These are phyloP conservation scores for Sarcophilus harrisii DNA, from an alignment of 2,797 vertebrate species.

Conservation along the genomic window DNA sequence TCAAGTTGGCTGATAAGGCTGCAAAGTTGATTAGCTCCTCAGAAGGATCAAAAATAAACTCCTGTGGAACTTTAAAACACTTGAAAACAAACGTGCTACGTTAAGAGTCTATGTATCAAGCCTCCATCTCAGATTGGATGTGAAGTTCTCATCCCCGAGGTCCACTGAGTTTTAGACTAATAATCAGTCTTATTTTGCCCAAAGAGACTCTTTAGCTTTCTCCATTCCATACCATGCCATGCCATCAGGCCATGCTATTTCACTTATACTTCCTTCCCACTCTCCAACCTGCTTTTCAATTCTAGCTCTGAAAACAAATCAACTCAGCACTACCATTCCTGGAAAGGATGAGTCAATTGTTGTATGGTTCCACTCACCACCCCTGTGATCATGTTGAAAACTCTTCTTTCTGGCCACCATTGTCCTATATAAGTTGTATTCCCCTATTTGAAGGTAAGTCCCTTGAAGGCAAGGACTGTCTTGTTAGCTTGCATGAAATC, in stretches of 20 bases:
- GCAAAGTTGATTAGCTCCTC: neutral
- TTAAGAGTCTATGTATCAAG: neutral
- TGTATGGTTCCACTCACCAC: neutral
- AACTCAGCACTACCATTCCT: neutral
- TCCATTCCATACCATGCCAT: neutral
- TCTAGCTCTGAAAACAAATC: neutral
- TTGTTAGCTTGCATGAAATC: neutral
- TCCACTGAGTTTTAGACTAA: neutral
- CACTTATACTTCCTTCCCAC: neutral
- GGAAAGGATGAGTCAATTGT: neutral
- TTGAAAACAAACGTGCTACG: slow-evolving; percentile 17
- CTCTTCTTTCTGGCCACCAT: neutral
- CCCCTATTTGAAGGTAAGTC: neutral
- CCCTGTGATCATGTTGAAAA: neutral
- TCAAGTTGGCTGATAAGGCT: neutral
- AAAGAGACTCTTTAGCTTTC: neutral
- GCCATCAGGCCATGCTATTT: neutral
- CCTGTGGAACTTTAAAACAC: neutral
- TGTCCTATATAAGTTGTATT: neutral
- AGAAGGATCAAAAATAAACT: slow-evolving; percentile 3
- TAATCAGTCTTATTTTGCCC: neutral
- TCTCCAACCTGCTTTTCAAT: neutral
- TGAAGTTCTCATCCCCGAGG: neutral
- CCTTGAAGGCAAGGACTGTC: neutral
- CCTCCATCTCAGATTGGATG: neutral